Conservation (phyloP, 2,888 invertebrate genomes). For the Merodon equestris region DNA sequence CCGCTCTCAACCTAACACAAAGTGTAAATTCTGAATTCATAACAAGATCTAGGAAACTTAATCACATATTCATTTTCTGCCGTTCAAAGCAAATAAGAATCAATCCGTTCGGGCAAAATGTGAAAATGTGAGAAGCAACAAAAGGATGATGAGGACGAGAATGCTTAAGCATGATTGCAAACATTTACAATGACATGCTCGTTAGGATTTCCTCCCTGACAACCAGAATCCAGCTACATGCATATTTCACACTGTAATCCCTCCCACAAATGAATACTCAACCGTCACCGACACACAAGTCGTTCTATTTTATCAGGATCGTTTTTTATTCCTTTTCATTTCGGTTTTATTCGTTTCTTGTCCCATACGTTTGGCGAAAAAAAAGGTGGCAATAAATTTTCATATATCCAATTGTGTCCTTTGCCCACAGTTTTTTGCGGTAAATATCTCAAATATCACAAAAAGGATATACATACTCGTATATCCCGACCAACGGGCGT, state of each 20-base stretch:
- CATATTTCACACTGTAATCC: conserved; percentile 58
- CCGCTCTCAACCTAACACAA: too few species aligned
- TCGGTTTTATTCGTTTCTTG: conserved; percentile 1
- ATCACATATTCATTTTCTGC: too few species aligned
- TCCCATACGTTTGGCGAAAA: background rate
- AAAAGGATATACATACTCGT: conserved; percentile 23
- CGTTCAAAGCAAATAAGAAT: too few species aligned
- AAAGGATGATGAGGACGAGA: background rate
- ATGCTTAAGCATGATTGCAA: conserved; percentile 34
- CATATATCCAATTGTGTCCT: conserved; percentile 64
- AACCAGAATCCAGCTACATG: conserved; percentile 12
- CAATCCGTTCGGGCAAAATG: too few species aligned
- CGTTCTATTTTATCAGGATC: conserved; percentile 35
- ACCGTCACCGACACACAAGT: conserved; percentile 34
- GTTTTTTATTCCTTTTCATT: background rate
- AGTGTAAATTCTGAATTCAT: background rate
- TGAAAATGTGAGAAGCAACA: too few species aligned
- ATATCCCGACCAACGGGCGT: conserved; percentile 45
- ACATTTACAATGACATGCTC: conserved; percentile 37
- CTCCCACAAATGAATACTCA: conserved; percentile 51
- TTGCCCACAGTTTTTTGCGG: conserved; percentile 37
- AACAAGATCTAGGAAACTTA: too few species aligned
- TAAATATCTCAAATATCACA: conserved; percentile 65
- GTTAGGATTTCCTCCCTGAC: conserved; percentile 33
- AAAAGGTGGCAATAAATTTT: conserved; percentile 58